Conservation (phyloP, 2,888 invertebrate species). For the Trissolcus japonicus region DNA sequence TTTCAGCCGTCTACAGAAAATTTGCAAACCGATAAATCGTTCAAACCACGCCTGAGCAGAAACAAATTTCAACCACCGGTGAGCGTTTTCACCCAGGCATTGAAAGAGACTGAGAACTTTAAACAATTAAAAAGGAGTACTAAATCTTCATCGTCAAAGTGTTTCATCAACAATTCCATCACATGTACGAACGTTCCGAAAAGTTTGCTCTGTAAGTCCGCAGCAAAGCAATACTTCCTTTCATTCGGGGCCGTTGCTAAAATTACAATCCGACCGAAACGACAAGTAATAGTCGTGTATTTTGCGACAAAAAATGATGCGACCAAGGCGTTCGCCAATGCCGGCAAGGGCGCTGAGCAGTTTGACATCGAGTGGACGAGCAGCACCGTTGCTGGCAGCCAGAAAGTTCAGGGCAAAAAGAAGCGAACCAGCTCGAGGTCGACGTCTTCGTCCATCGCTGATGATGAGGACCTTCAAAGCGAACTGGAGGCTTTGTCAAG, state of each 20-base stretch:
- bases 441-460: constrained; percentile 48
- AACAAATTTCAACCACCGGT: constrained; percentile 14
- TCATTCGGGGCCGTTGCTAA: constrained; percentile 84
- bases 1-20: neutral
- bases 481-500: constrained; percentile 83
- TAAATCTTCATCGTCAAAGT: constrained; percentile 57
- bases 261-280: constrained; percentile 81
- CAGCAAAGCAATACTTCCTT: constrained; percentile 82
- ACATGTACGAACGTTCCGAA: constrained; percentile 82
- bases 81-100: constrained; percentile 60
- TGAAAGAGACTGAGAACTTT: constrained; percentile 59
- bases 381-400: constrained; percentile 68
- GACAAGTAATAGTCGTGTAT: constrained; percentile 82
- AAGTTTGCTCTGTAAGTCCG: constrained; percentile 79
- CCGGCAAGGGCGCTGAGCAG: constrained; percentile 80
- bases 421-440: constrained; percentile 60
- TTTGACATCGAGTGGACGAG: constrained; percentile 80
- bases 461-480: constrained; percentile 82
- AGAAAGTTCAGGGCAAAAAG: constrained; percentile 62
- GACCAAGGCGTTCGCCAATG: constrained; percentile 80
- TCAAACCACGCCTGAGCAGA: constrained; percentile 61
- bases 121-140: constrained; percentile 63
- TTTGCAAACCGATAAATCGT: neutral
- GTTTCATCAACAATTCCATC: constrained; percentile 62
- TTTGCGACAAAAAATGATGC: constrained; percentile 81